Conservation (phyloP, 2,113 vertebrate species). For the Nicator chloris region DNA sequence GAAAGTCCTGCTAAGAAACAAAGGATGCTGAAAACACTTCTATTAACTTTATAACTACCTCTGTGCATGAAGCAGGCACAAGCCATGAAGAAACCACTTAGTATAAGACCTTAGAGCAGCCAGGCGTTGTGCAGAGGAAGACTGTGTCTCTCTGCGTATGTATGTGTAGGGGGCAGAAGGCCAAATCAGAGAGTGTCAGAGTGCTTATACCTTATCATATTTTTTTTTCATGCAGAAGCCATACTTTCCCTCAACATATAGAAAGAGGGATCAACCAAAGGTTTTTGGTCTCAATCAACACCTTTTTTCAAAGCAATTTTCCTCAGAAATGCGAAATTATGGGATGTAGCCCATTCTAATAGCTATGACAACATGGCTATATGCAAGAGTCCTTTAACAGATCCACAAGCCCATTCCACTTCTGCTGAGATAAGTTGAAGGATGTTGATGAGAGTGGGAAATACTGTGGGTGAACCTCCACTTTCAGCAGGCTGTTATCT, state of each 20-base stretch:
- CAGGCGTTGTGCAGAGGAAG: not conserved
- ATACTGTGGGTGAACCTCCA: not conserved
- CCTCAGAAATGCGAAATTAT: not conserved
- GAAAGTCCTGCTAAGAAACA: not conserved
- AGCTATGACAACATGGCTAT: not conserved
- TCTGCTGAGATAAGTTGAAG: not conserved
- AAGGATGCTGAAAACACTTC: not conserved
- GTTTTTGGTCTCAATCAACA: not conserved
- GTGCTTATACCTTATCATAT: not conserved
- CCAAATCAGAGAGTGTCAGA: not conserved
- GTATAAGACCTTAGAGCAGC: not conserved
- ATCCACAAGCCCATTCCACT: not conserved
- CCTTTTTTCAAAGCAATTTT: not conserved
- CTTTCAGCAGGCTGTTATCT: not conserved
- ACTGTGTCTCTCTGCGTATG: fast-evolving
- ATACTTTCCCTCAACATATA: not conserved
- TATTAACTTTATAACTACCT: not conserved
- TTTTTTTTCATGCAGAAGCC: not conserved
- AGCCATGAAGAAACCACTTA: not conserved
- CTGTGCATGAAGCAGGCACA: not conserved
- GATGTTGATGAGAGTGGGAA: not conserved
- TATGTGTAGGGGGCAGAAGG: fast-evolving
- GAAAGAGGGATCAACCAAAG: not conserved
- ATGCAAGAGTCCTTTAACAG: not conserved
- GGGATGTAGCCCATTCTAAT: not conserved